Conservation (phyloP, 2,113 vertebrate genomes). For the Sceloporus tristichus region DNA sequence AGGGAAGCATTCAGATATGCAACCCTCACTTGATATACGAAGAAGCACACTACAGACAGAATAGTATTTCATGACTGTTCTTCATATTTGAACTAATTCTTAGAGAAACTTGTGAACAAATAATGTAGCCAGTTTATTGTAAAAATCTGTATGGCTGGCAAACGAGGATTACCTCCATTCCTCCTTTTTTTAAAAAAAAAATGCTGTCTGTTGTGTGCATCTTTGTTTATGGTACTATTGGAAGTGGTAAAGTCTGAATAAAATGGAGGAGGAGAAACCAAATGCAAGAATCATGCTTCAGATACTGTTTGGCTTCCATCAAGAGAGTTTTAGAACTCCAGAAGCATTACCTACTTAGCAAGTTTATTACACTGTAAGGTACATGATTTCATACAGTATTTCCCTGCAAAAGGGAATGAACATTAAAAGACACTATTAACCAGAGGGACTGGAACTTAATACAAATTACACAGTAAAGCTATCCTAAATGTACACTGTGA, state of each 20-base stretch:
- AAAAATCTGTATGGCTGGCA: background rate
- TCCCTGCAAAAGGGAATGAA: too few species aligned
- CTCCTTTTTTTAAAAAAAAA: background rate
- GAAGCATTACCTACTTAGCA: background rate
- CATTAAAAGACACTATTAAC: too few species aligned
- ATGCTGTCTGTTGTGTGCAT: background rate
- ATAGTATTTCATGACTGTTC: background rate
- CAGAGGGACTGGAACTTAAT: too few species aligned
- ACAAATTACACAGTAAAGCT: too few species aligned
- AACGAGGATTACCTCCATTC: background rate
- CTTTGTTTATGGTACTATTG: background rate
- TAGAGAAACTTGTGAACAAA: background rate
- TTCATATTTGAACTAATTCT: background rate
- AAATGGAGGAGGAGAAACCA: background rate
- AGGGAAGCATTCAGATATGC: background rate
- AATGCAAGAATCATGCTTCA: background rate
- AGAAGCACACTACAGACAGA: background rate
- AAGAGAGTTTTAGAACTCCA: background rate
- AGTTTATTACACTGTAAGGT: background rate
- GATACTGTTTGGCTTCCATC: background rate
- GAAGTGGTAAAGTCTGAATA: background rate
- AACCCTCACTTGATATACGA: background rate
- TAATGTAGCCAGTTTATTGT: background rate
- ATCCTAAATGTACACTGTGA: too few species aligned
- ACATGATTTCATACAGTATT: background rate